A percentile compares a stretch with the other conserved stretches of the same genome.
These are phyloP conservation scores for Esperia sulphurella DNA, from an alignment of 2,888 invertebrate genomes.

Conservation along the genomic window DNA sequence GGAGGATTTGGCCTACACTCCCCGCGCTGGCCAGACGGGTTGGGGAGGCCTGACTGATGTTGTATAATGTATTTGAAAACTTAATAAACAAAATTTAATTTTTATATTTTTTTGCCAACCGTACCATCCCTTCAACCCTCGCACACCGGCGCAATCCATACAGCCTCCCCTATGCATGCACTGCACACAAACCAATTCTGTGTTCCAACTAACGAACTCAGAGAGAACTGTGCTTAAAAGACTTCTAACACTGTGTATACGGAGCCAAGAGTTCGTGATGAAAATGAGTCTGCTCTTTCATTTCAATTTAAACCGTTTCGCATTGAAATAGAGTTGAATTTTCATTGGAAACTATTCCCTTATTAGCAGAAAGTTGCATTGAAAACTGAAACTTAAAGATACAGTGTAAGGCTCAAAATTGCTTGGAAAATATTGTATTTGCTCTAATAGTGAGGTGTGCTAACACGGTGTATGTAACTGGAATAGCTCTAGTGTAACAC, in stretches of 20 bases:
- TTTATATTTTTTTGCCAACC: slow-evolving; percentile 23
- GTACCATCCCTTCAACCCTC: slow-evolving; percentile 52
- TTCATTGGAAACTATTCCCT: too few species aligned
- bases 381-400: neutral
- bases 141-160: slow-evolving; percentile 26
- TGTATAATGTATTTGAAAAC: too few species aligned
- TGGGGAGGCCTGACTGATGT: too few species aligned
- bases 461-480: neutral
- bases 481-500: neutral
- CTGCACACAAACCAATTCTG: slow-evolving; percentile 2
- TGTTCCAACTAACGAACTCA: slow-evolving; percentile 32
- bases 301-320: too few species aligned
- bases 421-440: neutral
- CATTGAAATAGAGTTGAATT: too few species aligned
- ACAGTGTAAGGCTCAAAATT: neutral
- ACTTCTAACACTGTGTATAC: neutral
- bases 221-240: slow-evolving; percentile 28
- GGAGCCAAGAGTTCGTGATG: too few species aligned
- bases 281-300: too few species aligned
- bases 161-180: slow-evolving; percentile 18
- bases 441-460: neutral
- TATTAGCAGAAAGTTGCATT: neutral
- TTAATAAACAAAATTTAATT: too few species aligned
- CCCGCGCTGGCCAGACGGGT: too few species aligned
- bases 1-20: too few species aligned